These are phyloP conservation scores for Tenrec ecaudatus DNA, from an alignment of 2,113 vertebrate genomes.

Conservation along the genomic window DNA sequence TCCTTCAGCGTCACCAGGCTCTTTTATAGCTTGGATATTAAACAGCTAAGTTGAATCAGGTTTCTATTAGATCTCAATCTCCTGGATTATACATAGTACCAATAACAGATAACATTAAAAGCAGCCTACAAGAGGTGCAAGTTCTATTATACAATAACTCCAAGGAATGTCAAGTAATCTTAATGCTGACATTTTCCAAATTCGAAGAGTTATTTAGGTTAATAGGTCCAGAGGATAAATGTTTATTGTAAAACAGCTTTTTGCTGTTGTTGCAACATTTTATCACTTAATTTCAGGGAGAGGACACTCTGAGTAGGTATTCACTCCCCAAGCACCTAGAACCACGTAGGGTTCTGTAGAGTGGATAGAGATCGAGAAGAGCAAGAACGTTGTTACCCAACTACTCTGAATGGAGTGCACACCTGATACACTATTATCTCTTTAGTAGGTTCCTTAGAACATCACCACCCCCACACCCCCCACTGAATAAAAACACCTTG, in stretches of 20 bases:
- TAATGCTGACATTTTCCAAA: slow-evolving; percentile 39
- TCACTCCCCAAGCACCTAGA: neutral
- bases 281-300: neutral
- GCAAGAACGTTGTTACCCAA: neutral
- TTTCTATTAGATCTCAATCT: slow-evolving; percentile 45
- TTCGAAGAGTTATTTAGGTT: neutral
- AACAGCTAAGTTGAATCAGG: slow-evolving; percentile 31
- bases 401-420: neutral
- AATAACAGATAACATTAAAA: neutral
- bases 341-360: neutral
- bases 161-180: slow-evolving; percentile 26
- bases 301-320: neutral
- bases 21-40: slow-evolving; percentile 10
- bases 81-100: slow-evolving; percentile 9
- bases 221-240: neutral
- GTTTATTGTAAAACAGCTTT: neutral
- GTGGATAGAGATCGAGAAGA: neutral
- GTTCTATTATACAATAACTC: slow-evolving; percentile 5
- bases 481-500: neutral
- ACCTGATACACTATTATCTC: neutral
- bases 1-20: no score
- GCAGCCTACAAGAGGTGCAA: neutral
- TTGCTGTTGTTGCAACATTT: slow-evolving; percentile 20
- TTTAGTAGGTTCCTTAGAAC: neutral
- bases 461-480: no score